Evolutionary conservation across 2,797 vertebrate species (phyloP).

Genomic region (Luscinia luscinia): DNA sequence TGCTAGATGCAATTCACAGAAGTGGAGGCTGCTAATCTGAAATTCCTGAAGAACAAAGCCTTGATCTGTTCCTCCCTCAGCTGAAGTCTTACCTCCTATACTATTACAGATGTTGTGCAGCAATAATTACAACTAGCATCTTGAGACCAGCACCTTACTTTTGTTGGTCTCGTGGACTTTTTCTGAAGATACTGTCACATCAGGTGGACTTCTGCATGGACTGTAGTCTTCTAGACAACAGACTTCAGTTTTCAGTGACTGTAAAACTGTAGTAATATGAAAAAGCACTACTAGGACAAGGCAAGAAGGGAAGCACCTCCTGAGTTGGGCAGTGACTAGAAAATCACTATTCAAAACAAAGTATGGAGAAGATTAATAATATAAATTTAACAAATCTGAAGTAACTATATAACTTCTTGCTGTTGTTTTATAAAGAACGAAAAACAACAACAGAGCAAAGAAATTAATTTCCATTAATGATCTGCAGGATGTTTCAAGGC

Average conservation of each 20-base stretch:
- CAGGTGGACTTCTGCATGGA: not conserved
- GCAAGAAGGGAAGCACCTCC: not conserved
- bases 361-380: not conserved
- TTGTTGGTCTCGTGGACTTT: accelerated
- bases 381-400: not conserved
- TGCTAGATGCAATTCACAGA: not conserved
- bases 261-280: not conserved
- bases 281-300: not conserved
- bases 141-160: not conserved
- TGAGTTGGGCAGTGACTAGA: not conserved
- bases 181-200: not conserved
- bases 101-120: not conserved
- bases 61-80: not conserved
- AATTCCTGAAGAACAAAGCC: not conserved
- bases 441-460: not conserved
- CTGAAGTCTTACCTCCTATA: not conserved
- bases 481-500: not conserved
- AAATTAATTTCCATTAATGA: not conserved
- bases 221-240: not conserved
- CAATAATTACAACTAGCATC: not conserved
- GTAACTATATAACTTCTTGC: not conserved
- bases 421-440: not conserved
- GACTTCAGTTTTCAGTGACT: not conserved
- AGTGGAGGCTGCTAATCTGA: not conserved
- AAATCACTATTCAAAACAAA: not conserved